Evolutionary conservation across 1,140 invertebrate genomes (phyloP), one percentile per base, ranked within the genome.

Genomic region (Drosophila triauraria): DNA sequence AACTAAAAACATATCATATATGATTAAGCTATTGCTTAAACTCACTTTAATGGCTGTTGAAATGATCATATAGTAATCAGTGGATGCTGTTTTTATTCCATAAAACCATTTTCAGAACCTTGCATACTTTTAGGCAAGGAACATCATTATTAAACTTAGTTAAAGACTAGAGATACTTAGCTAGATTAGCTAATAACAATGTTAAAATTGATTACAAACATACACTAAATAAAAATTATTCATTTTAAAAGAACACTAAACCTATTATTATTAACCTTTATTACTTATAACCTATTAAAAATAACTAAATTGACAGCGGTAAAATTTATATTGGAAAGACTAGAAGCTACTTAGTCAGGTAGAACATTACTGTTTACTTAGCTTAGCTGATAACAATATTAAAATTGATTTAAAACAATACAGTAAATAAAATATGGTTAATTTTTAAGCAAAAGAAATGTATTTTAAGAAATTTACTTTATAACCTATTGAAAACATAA

Each of bases 1-100:
- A 60, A 51, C 69, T 32, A 50, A 71, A 48, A 35, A 10, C 5
- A 12, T 23, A 54, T 13, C 3, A 30, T 9, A 32, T 27, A 47
- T 40, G 20, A 35, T 10, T 5, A 12, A 20, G 35, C 7, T 3
- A 20, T 8, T 20, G 20, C 13, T 42, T 12, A 42, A 40, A n/a
- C 13, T 25, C 15, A 7, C 7, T 42, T n/a, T 3, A 42, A 15
- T 42, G 40, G 15, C 6, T n/a, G 40, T 7, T 38, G 7, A 35
- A 53, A 35, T 23, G 12, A 20, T 54, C 17, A 13, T 4, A 17
- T 17, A 7, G 4, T 4, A 13, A 13, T 38, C 32, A 7, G 30
- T 32, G 1, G 8, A 32, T 35, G 32, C 2, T 35, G 32, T 35
- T 3, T 10, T 35, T 3, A 35, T 35, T 35, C 10, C 32, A 35